Base-by-base conservation (phyloP, 2,113 vertebrate species). In the Oxygymnocypris stewartii region DNA sequence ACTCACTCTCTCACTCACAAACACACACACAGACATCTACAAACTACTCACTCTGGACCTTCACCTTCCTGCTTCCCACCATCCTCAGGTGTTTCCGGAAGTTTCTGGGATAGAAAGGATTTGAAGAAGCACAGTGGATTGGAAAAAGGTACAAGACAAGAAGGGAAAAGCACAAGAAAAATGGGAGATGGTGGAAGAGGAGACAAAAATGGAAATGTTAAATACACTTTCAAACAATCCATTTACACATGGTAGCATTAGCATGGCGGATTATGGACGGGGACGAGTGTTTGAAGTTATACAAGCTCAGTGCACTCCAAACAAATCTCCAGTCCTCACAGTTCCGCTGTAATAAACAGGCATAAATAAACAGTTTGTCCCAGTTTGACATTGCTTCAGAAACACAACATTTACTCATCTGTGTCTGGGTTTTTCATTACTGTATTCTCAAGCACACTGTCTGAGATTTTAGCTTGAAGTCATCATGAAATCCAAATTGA, bases 61-160 rank as follows among this genome's bases (percentile, higher is more conserved):
- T 98, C 93, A 97, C 95, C 90, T 96, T 93, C 88, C 96, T 96
- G 93, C 98, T 99, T 90, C 98, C 98, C 82, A 99, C 98, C 97
- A 99, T 98, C 87, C 97, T 94, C 59, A 99, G 95, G 87, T 99
- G 97, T 92, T 99, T 99, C 90, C 97, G 96, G 92, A 99, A 99
- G 91, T 99, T 99, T 95, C 98, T 99, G 89, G 6, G 87, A 91
- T 84, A 37, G 16, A 84, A 23, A 77, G 42, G 28, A 80, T 85
- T 86, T 59, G 31, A 6, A 75, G 65, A 82, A 74, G 87, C 74
- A 87, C 89, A 61, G 82, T 67, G 65, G 35, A 71, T 74, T 82
- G 7, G 49, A 20, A 74, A 71, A 20, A 57, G 65, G 23, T 54
- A 74, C 54, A 74, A 57, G 6, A 75, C 14, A 37, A 18, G 61